Evolutionary conservation across 2,888 invertebrate genomes (phyloP), one percentile per base, ranked within the genome.

Genomic region (Anorthoa munda): DNA sequence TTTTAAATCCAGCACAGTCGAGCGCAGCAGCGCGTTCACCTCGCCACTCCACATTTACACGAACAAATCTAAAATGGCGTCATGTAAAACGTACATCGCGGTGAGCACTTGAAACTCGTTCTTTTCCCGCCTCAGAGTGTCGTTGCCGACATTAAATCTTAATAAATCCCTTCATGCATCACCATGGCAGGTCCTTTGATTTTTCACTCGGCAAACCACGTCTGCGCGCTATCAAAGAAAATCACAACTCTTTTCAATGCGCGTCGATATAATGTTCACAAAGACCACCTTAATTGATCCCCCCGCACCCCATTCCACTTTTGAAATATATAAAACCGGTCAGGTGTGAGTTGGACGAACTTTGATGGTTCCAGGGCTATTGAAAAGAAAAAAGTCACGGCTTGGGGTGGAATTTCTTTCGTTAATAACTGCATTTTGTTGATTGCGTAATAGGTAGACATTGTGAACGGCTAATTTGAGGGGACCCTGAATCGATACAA

Each of bases 161-260:
- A 96, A 96, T 96, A 95, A 95, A 95, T 94, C 94, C 93, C 94
- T 93, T 94, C 96, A 95, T 96, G 96, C 96, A 94, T 95, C 93
- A 92, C 93, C 91, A 92, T 92, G 89, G 92, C 90, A 93, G 88
- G 78, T 82, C 93, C 96, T 96, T 96, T 96, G 96, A 96, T 96
- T 96, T 95, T 93, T 96, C 96, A 96, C 93, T 95, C 93, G 96
- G 95, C 94, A 96, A 96, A 95, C 96, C 94, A 92, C 94, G 95
- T 93, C 95, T 95, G 92, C 94, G 91, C 81, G 77, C 91, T 95
- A 95, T 95, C 96, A 96, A 96, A 96, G 95, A 95, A 96, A 94
- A 94, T 95, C 95, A 95, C 94, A 96, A 96, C 96, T 96, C 96
- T 96, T 96, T 96, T 96, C 95, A 96, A 95, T 95, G 96, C 94